phyloP scores from a whole-genome alignment of 2,797 vertebrate species.

The Girardinus metallicus region DNA sequence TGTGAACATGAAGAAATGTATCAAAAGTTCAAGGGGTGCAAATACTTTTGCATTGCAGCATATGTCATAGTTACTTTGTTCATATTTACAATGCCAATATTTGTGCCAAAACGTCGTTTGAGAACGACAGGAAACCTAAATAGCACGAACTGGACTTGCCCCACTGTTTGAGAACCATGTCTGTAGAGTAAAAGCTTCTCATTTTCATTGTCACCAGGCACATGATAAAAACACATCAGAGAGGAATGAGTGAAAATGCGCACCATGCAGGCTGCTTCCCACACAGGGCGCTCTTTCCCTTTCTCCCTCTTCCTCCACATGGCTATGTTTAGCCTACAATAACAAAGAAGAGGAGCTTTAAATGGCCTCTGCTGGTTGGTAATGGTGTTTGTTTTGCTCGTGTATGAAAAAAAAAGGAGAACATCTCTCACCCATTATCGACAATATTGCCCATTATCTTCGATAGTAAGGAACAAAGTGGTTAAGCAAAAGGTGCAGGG shows the following conservation, averaged over 20 bases:
- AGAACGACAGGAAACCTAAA: background rate
- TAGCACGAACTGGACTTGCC: background rate
- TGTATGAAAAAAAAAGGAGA: background rate
- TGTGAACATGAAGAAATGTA: background rate
- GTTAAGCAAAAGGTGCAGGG: background rate
- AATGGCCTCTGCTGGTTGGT: conserved; percentile 17
- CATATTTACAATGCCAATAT: background rate
- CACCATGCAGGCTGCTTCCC: conserved; percentile 16
- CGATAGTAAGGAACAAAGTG: background rate
- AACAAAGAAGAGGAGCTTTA: conserved; percentile 39
- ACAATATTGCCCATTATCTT: no score
- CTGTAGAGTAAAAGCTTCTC: background rate
- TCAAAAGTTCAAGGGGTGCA: background rate
- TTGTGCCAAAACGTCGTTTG: background rate
- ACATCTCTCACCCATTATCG: background rate
- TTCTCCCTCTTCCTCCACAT: conserved; percentile 37
- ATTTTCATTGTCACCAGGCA: background rate
- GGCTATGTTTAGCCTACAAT: conserved; percentile 39
- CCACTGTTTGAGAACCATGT: background rate
- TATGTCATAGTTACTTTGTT: background rate
- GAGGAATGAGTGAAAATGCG: conserved; percentile 13
- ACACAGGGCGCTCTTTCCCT: conserved; percentile 18
- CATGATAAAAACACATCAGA: background rate
- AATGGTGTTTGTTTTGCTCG: background rate
- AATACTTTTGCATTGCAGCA: background rate